Evolutionary conservation across 2,113 vertebrate species (phyloP).

Genomic region (Ammodramus savannarum): DNA sequence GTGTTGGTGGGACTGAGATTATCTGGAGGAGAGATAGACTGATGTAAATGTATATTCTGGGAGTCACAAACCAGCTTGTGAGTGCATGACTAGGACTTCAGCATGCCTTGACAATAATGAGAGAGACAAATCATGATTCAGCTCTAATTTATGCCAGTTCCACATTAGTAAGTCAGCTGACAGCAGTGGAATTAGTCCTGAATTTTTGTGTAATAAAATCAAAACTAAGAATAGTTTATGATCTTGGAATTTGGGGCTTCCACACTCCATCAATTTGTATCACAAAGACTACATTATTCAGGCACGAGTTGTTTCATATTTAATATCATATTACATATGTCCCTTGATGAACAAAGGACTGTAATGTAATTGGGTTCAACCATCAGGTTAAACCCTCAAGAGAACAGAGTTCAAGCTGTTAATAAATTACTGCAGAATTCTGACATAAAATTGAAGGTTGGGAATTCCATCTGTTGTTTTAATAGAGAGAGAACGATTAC

Average conservation of each 20-base stretch:
- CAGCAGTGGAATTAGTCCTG: background rate
- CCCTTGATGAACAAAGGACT: conserved; percentile 60
- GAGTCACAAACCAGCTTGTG: background rate
- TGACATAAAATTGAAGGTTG: conserved; percentile 47
- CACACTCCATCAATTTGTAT: conserved; percentile 4
- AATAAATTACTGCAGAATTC: conserved; percentile 61
- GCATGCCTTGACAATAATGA: background rate
- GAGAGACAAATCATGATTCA: background rate
- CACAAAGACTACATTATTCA: conserved; percentile 53
- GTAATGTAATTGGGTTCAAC: conserved; percentile 66
- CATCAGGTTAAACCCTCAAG: conserved; percentile 46
- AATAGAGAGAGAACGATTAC: conserved; percentile 29
- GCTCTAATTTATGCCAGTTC: background rate
- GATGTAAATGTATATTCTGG: background rate
- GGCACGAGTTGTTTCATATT: conserved; percentile 40
- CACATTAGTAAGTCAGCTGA: background rate
- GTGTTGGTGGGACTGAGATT: background rate
- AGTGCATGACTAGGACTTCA: background rate
- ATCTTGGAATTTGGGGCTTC: conserved; percentile 6
- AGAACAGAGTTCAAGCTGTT: conserved; percentile 60
- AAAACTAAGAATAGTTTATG: background rate
- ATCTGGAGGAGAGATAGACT: background rate
- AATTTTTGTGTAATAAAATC: background rate
- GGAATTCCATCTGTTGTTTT: conserved; percentile 65
- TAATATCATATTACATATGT: conserved; percentile 63